phyloP scores from a whole-genome alignment of 2,113 vertebrate species.

The Crotalus horridus region DNA sequence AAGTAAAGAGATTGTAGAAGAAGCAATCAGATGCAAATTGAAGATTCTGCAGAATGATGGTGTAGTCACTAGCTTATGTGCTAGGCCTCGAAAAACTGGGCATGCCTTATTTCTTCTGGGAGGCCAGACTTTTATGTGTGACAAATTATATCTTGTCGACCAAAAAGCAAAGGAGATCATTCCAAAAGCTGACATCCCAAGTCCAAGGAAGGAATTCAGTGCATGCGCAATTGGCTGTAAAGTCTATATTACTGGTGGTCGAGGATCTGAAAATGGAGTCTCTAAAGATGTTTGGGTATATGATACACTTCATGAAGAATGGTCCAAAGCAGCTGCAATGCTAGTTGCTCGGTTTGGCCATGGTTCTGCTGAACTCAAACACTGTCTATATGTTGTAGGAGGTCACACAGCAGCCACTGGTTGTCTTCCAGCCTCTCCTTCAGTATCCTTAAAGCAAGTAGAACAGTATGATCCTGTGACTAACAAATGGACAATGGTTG shows the following conservation, averaged over 20 bases:
- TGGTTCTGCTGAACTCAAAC: slow-evolving; percentile 78
- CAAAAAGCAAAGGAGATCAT: slow-evolving; percentile 84
- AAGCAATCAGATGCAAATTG: slow-evolving; percentile 79
- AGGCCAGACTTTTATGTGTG: slow-evolving; percentile 83
- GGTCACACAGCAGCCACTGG: slow-evolving; percentile 80
- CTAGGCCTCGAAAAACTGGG: slow-evolving; percentile 78
- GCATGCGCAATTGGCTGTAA: slow-evolving; percentile 83
- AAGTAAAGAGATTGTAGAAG: slow-evolving; percentile 81
- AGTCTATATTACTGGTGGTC: slow-evolving; percentile 79
- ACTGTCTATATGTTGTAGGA: slow-evolving; percentile 79
- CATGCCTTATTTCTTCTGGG: slow-evolving; percentile 79
- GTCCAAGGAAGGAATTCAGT: slow-evolving; percentile 80
- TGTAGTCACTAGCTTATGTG: slow-evolving; percentile 79
- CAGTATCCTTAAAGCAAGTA: slow-evolving; percentile 80
- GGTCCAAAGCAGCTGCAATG: slow-evolving; percentile 82
- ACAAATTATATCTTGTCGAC: slow-evolving; percentile 80
- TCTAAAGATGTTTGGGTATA: slow-evolving; percentile 84
- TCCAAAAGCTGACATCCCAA: slow-evolving; percentile 81
- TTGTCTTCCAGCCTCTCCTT: slow-evolving; percentile 79
- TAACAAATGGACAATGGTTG: slow-evolving; percentile 84
- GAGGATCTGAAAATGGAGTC: slow-evolving; percentile 79
- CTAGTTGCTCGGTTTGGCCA: slow-evolving; percentile 80
- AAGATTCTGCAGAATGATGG: slow-evolving; percentile 82
- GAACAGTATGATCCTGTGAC: slow-evolving; percentile 78
- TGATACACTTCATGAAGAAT: slow-evolving; percentile 80